These are phyloP conservation scores for Corythoichthys intestinalis DNA, from an alignment of 2,113 vertebrate genomes.

Conservation along the genomic window DNA sequence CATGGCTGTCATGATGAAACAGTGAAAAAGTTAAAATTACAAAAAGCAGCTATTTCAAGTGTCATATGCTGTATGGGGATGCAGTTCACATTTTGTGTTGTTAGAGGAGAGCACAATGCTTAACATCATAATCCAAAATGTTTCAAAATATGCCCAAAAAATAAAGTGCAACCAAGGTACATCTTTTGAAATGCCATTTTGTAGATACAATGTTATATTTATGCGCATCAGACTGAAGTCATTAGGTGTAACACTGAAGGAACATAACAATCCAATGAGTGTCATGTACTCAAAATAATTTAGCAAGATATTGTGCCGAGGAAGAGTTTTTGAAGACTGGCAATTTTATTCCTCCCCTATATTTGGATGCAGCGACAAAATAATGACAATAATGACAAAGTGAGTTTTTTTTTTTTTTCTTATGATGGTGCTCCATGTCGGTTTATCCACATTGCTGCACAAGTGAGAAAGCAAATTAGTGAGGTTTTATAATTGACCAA, in stretches of 20 bases:
- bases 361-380: too few species aligned
- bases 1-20: neutral
- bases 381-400: too few species aligned
- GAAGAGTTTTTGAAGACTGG: too few species aligned
- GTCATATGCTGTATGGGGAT: neutral
- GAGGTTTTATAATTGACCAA: too few species aligned
- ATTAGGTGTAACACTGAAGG: neutral
- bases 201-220: neutral
- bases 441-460: too few species aligned
- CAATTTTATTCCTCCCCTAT: too few species aligned
- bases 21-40: neutral
- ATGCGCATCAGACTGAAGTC: neutral
- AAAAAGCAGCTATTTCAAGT: slow-evolving; percentile 6
- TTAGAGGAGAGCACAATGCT: slow-evolving; percentile 42
- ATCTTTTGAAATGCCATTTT: neutral
- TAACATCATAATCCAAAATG: neutral
- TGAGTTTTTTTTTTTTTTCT: too few species aligned
- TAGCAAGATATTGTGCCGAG: neutral
- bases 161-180: neutral
- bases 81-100: slow-evolving; percentile 13
- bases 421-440: too few species aligned
- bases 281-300: neutral
- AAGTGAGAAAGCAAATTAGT: too few species aligned
- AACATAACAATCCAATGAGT: neutral
- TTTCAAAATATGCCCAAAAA: neutral